Percentiles rank a stretch among this genome's conserved stretches.
phyloP scores from a whole-genome alignment of 2,113 vertebrate genomes.

The Sphyrna mokarran region DNA sequence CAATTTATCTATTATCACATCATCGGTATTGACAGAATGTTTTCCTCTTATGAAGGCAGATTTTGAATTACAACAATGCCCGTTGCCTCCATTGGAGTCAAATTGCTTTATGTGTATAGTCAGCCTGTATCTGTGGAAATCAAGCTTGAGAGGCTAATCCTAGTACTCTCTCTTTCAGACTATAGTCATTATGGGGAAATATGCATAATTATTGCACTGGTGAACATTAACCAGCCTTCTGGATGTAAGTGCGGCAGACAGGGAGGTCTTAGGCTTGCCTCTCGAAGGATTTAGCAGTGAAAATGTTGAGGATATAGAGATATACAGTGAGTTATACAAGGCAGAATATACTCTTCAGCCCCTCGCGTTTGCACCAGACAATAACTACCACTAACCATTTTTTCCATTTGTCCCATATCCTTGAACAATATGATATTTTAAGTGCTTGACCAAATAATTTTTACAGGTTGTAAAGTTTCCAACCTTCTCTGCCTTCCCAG shows the following conservation, averaged over 20 bases:
- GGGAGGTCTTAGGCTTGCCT: not conserved
- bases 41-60: not conserved
- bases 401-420: too few relatives aligned
- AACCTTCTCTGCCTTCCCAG: too few relatives aligned
- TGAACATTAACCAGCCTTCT: not conserved
- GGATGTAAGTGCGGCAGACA: not conserved
- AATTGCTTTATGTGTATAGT: not conserved
- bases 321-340: too few relatives aligned
- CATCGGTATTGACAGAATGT: not conserved
- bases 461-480: too few relatives aligned
- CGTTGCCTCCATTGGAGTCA: not conserved
- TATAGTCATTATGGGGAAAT: not conserved
- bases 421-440: too few relatives aligned
- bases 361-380: too few relatives aligned
- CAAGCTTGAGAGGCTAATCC: not conserved
- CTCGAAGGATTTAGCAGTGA: not conserved
- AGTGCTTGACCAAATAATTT: too few relatives aligned
- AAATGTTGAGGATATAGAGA: not conserved
- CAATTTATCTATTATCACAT: not conserved
- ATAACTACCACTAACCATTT: too few relatives aligned
- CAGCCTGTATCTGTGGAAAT: not conserved
- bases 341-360: too few relatives aligned
- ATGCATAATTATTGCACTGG: not conserved
- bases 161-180: not conserved
- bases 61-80: not conserved